These are phyloP conservation scores for Notospermus geniculatus DNA, from an alignment of 1,140 invertebrate species.

Conservation along the genomic window DNA sequence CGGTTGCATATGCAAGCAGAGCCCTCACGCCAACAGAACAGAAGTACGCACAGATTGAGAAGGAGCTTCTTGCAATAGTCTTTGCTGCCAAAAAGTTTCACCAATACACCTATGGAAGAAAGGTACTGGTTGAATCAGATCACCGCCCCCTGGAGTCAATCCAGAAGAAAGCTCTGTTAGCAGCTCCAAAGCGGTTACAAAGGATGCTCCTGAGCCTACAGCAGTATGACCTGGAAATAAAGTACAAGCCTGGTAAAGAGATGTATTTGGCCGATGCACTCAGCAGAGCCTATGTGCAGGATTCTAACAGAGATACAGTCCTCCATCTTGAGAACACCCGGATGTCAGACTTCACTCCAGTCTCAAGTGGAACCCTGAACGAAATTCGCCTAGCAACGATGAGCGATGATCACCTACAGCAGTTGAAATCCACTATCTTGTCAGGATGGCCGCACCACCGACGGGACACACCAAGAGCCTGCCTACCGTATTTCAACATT, in stretches of 20 bases:
- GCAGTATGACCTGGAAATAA: slow-evolving; percentile 52
- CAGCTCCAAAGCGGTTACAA: slow-evolving; percentile 52
- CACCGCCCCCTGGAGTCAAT: slow-evolving; percentile 53
- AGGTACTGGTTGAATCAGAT: slow-evolving; percentile 31
- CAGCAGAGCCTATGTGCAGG: slow-evolving; percentile 15
- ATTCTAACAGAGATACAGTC: too few relatives aligned
- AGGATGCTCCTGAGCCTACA: slow-evolving; percentile 54
- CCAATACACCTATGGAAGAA: slow-evolving; percentile 45
- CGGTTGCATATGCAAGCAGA: slow-evolving; percentile 26
- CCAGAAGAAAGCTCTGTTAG: slow-evolving; percentile 49
- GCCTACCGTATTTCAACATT: too few relatives aligned
- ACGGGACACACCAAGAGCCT: too few relatives aligned
- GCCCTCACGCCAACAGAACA: slow-evolving; percentile 41
- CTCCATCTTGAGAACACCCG: too few relatives aligned
- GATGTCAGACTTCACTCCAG: too few relatives aligned
- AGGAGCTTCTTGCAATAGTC: slow-evolving; percentile 50
- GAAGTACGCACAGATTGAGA: slow-evolving; percentile 57
- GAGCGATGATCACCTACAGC: too few relatives aligned
- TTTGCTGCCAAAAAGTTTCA: slow-evolving; percentile 50
- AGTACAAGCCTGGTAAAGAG: slow-evolving; percentile 48
- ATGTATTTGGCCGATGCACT: slow-evolving; percentile 50
- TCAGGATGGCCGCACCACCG: too few relatives aligned
- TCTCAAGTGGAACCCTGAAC: too few relatives aligned
- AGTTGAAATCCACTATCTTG: too few relatives aligned
- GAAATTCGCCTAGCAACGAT: too few relatives aligned